These are phyloP conservation scores for Drosophila truncata DNA, from an alignment of 1,140 invertebrate species.

Conservation along the genomic window DNA sequence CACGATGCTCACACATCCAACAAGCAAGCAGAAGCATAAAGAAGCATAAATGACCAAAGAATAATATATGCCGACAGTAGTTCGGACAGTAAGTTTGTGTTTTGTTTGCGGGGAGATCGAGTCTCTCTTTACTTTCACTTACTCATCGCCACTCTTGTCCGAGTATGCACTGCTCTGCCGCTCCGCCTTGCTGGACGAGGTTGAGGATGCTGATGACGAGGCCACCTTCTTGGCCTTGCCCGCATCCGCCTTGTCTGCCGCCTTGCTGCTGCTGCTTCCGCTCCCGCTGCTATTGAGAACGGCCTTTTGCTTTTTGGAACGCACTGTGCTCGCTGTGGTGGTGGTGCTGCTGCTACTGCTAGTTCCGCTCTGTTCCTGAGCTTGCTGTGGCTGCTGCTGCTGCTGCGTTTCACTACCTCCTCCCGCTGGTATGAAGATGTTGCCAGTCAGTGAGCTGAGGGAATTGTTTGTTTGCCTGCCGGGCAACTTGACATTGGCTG, in stretches of 20 bases:
- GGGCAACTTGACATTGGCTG: slow-evolving; percentile 86
- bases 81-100: slow-evolving; percentile 18
- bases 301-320: slow-evolving; percentile 67
- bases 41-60: slow-evolving; percentile 25
- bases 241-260: slow-evolving; percentile 41
- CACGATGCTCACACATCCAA: slow-evolving; percentile 19
- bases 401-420: slow-evolving; percentile 20
- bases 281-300: slow-evolving; percentile 32
- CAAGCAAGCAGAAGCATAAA: slow-evolving; percentile 36
- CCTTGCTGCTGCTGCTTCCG: slow-evolving; percentile 23
- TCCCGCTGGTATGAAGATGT: slow-evolving; percentile 89
- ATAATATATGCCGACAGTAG: slow-evolving; percentile 17
- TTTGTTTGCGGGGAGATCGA: slow-evolving; percentile 6
- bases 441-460: slow-evolving; percentile 92
- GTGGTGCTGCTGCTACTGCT: slow-evolving; percentile 24
- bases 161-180: slow-evolving; percentile 68
- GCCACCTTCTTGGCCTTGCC: slow-evolving; percentile 55
- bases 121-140: slow-evolving; percentile 48
- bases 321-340: slow-evolving; percentile 39
- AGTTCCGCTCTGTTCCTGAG: slow-evolving; percentile 44
- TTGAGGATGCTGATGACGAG: slow-evolving; percentile 66
- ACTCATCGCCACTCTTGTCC: slow-evolving; percentile 83
- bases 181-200: slow-evolving; percentile 69
- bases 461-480: slow-evolving; percentile 95
- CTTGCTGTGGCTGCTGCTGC: slow-evolving; percentile 18